phyloP scores from a whole-genome alignment of 92 coral and sea anemone species.

The Porites rus region DNA sequence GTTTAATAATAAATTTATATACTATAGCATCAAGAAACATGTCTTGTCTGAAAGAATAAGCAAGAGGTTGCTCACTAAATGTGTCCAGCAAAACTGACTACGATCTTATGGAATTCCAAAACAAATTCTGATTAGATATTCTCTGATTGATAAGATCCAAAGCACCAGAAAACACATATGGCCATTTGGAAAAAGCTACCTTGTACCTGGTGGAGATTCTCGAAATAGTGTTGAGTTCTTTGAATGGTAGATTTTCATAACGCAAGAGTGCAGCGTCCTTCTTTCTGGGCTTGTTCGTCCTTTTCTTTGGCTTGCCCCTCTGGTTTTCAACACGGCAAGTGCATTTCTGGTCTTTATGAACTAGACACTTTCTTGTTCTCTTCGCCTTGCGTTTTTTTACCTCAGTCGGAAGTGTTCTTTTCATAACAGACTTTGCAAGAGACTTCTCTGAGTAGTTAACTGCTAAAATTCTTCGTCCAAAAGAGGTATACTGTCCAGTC shows the following conservation, averaged over 20 bases:
- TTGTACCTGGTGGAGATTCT: conserved; percentile 64
- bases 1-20: too few relatives aligned
- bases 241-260: conserved; percentile 51
- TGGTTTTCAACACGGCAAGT: background rate
- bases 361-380: background rate
- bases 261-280: background rate
- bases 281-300: background rate
- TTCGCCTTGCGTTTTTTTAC: background rate
- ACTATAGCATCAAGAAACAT: too few relatives aligned
- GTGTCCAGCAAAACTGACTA: too few relatives aligned
- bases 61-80: too few relatives aligned
- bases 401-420: background rate
- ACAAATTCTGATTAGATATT: conserved; percentile 70
- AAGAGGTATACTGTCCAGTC: conserved; percentile 9
- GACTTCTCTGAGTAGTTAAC: conserved; percentile 28
- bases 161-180: conserved; percentile 70
- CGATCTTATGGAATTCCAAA: conserved; percentile 44
- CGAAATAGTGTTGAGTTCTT: conserved; percentile 57
- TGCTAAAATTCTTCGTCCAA: conserved; percentile 21
- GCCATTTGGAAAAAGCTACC: conserved; percentile 81
- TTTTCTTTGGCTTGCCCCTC: background rate
- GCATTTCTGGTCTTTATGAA: background rate
- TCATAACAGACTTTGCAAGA: conserved; percentile 13
- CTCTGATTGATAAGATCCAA: conserved; percentile 79
- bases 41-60: too few relatives aligned